Base-by-base conservation (phyloP, 2,113 vertebrate genomes). In the Puntigrus tetrazona region DNA sequence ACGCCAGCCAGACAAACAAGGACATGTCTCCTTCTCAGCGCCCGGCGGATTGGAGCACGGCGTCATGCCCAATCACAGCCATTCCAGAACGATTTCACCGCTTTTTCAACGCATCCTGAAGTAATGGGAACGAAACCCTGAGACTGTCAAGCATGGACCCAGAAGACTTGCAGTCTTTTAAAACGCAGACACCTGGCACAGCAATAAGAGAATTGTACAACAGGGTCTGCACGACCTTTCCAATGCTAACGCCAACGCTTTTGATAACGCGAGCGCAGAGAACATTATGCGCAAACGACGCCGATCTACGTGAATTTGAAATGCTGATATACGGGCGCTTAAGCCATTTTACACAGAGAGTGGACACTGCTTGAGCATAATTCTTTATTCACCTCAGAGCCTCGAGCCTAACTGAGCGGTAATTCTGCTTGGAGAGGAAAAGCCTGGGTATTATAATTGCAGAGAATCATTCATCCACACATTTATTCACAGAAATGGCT, bases 51-150 rank as follows among this genome's bases (percentile, higher is more conserved):
- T 87, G 76, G 79, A 85, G 81, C 52, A 80, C 65, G 36, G 59
- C 20, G 77, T 86, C n/a, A n/a, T n/a, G n/a, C n/a, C 88, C 88
- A 86, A 89, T 88, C 90, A 88, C 45, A 63, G 75, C 76, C 81
- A 41, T 79, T 81, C 65, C 25, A n/a, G 77, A 81, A 34, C 50
- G 18, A 38, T 80, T 83, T 83, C 67, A 57, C 55, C 50, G 63
- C n/a, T 78, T 86, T 87, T 84, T 86, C 9, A 22, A 25, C 57
- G 80, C 85, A 86, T 88, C 86, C 85, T 90, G 88, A 91, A 87
- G 90, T 89, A 91, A 90, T 91, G 86, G 86, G 87, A 87, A 86
- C 90, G 85, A 89, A 87, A 41, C 90, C 85, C 90, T 38, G 86
- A 79, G 90, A 91, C 50, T 55, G 75, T 55, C 69, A n/a, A 75